phyloP scores from a whole-genome alignment of 1,140 invertebrate species.

The Platyura marginata region DNA sequence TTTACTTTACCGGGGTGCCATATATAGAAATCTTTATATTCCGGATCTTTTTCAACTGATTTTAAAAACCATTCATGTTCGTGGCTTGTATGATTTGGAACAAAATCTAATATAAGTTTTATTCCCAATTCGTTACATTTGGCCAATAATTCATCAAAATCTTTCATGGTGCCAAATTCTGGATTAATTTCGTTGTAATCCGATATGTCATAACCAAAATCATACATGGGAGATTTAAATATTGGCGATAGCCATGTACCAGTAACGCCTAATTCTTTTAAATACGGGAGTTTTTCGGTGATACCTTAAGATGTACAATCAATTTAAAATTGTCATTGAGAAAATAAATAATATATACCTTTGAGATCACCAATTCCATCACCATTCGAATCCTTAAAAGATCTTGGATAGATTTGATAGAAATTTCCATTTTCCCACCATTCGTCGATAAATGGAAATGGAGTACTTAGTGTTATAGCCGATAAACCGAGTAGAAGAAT shows the following conservation, averaged over 20 bases:
- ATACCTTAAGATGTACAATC: constrained; percentile 24
- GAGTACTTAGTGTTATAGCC: too few species aligned
- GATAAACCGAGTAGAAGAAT: too few species aligned
- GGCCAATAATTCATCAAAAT: constrained; percentile 40
- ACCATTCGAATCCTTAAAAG: constrained; percentile 43
- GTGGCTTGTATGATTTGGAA: constrained; percentile 47
- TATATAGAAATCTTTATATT: constrained; percentile 46
- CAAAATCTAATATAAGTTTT: constrained; percentile 42
- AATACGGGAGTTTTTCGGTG: constrained; percentile 22
- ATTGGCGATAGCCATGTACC: constrained; percentile 46
- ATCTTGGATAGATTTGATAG: constrained; percentile 46
- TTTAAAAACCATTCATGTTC: constrained; percentile 51
- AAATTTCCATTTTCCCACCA: constrained; percentile 45
- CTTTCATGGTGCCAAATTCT: constrained; percentile 44
- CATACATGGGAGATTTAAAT: constrained; percentile 38
- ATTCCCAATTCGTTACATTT: constrained; percentile 28
- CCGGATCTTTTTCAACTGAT: constrained; percentile 32
- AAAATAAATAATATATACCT: too few species aligned
- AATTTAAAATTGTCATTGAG: constrained; percentile 40
- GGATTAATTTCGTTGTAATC: constrained; percentile 46
- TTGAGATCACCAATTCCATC: constrained; percentile 28
- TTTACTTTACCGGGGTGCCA: constrained; percentile 37
- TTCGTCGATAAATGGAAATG: too few species aligned
- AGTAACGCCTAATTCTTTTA: constrained; percentile 26
- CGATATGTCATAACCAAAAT: constrained; percentile 48